Percentiles rank a stretch among this genome's conserved stretches.
These are phyloP conservation scores for Arothron firmamentum DNA, from an alignment of 2,113 vertebrate genomes.

Conservation along the genomic window DNA sequence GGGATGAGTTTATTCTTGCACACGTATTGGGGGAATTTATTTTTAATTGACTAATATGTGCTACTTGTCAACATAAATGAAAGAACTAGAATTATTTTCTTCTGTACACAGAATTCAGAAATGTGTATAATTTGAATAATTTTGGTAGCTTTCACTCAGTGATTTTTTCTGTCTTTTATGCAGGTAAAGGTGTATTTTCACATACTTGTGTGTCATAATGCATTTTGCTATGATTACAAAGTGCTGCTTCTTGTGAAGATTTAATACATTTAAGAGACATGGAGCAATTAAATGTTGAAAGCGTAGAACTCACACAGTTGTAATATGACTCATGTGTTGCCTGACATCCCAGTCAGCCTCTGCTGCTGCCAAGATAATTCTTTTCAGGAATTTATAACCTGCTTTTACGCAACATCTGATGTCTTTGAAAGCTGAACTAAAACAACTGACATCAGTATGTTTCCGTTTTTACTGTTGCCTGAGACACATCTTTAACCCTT, in stretches of 20 bases:
- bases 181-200: not conserved
- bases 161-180: not conserved
- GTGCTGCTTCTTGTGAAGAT: not conserved
- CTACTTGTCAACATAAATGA: too few relatives aligned
- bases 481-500: constrained; percentile 36
- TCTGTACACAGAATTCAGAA: too few relatives aligned
- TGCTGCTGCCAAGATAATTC: constrained; percentile 25
- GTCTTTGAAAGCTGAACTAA: constrained; percentile 30
- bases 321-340: constrained; percentile 8
- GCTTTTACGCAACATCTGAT: constrained; percentile 36
- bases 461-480: constrained; percentile 29
- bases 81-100: too few relatives aligned
- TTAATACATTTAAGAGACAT: constrained; percentile 5
- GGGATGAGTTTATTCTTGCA: too few relatives aligned
- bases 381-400: constrained; percentile 48
- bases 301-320: not conserved
- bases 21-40: too few relatives aligned
- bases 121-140: too few relatives aligned
- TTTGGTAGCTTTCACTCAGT: too few relatives aligned
- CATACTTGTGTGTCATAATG: not conserved
- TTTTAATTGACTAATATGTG: too few relatives aligned
- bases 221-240: not conserved
- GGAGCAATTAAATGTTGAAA: constrained; percentile 3
- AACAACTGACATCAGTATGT: constrained; percentile 41
- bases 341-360: constrained; percentile 40